These are phyloP conservation scores for Clarias batrachus DNA, from an alignment of 2,113 vertebrate genomes.

Conservation along the genomic window DNA sequence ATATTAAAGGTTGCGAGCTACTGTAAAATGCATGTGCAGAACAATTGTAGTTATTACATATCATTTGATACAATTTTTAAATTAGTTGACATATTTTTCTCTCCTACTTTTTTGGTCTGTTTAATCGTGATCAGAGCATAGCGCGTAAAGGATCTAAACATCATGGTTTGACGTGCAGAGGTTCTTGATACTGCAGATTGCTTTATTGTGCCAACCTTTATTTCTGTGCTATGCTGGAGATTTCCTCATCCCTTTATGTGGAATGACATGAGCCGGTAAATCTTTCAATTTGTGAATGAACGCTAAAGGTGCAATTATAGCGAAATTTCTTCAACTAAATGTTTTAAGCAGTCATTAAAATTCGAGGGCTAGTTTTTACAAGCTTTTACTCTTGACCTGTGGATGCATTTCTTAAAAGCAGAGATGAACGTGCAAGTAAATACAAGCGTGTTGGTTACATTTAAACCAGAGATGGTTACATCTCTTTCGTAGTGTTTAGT, in stretches of 20 bases:
- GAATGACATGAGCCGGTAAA: background rate
- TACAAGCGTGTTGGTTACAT: background rate
- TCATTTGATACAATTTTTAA: background rate
- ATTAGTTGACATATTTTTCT: background rate
- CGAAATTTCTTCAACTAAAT: background rate
- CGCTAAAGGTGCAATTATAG: background rate
- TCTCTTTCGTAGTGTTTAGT: background rate
- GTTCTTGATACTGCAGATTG: background rate
- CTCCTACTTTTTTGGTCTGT: background rate
- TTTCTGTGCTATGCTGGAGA: background rate
- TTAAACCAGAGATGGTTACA: background rate
- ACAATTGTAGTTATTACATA: background rate
- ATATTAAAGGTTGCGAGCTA: background rate
- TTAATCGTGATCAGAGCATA: background rate
- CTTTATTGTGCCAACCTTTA: background rate
- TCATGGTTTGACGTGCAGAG: background rate
- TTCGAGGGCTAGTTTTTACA: background rate
- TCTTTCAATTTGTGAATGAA: background rate
- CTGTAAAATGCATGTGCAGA: background rate
- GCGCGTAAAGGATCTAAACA: background rate
- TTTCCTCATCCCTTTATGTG: background rate
- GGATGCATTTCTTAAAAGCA: background rate
- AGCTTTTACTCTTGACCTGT: background rate
- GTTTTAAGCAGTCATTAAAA: background rate
- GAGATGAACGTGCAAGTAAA: background rate